These are phyloP conservation scores for Oreocharis arfaki DNA, from an alignment of 2,113 vertebrate genomes.

Conservation along the genomic window DNA sequence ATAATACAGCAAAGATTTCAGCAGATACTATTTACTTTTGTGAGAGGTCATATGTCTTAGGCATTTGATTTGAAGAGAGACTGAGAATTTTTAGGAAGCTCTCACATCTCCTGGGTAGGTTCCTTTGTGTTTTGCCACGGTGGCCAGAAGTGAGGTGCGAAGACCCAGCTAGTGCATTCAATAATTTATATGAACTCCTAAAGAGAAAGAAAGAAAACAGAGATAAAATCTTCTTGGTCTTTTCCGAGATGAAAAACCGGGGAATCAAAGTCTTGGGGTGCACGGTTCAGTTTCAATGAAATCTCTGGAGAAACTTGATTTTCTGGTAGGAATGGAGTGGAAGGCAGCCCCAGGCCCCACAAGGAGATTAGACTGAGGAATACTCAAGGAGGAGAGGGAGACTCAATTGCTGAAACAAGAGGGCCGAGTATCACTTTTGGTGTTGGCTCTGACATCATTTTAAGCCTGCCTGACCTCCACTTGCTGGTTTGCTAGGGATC, in stretches of 20 bases:
- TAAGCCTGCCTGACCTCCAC: background rate
- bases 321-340: background rate
- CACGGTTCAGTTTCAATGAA: background rate
- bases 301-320: background rate
- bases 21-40: background rate
- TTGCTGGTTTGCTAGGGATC: background rate
- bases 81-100: background rate
- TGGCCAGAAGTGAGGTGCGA: background rate
- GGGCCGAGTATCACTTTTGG: background rate
- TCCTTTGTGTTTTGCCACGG: background rate
- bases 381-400: background rate
- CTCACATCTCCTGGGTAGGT: background rate
- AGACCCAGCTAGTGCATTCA: background rate
- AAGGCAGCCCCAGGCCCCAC: background rate
- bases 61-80: background rate
- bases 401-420: background rate
- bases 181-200: background rate
- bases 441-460: background rate
- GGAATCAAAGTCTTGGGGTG: background rate
- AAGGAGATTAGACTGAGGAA: background rate
- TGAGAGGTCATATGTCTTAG: background rate
- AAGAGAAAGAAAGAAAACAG: background rate
- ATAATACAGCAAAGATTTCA: background rate
- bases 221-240: background rate
- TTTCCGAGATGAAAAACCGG: background rate